Evolutionary conservation across 2,888 invertebrate genomes (phyloP).

Genomic region (Acrobasis suavella): DNA sequence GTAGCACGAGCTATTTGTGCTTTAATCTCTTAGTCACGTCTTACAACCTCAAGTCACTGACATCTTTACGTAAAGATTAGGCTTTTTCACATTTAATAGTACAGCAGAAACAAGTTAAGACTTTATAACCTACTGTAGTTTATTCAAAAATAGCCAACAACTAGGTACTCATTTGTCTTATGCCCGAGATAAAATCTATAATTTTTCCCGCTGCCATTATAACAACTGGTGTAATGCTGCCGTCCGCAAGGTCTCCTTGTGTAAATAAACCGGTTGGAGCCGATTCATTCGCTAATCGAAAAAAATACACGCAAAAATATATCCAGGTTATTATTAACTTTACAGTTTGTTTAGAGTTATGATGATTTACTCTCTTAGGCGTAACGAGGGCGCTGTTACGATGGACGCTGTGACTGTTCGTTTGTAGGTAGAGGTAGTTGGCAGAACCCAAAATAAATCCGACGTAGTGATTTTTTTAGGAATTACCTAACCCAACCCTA

Average conservation of each 20-base stretch:
- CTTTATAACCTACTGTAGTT: neutral
- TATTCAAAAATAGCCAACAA: constrained; percentile 3
- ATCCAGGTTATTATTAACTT: constrained; percentile 16
- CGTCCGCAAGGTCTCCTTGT: constrained; percentile 14
- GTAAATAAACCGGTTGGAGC: constrained; percentile 2
- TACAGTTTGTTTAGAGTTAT: constrained; percentile 15
- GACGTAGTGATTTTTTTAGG: no score
- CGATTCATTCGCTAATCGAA: constrained; percentile 14
- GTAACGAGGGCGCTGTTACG: constrained; percentile 12
- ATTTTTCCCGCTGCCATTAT: constrained; percentile 15
- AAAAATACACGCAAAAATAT: constrained; percentile 9
- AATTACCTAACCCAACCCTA: no score
- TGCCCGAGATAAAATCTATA: constrained; percentile 3
- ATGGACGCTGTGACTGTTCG: neutral
- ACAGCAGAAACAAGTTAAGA: no score
- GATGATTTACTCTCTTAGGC: constrained; percentile 15
- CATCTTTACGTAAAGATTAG: no score
- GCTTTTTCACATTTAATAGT: no score
- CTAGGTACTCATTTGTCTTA: constrained; percentile 6
- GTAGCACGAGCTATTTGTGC: no score
- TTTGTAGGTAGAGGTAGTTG: neutral
- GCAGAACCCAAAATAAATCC: neutral
- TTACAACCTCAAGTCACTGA: no score
- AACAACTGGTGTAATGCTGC: constrained; percentile 17
- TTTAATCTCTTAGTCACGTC: no score